Conservation (phyloP, 1,140 invertebrate genomes). For the Lutraria rhynchaena region DNA sequence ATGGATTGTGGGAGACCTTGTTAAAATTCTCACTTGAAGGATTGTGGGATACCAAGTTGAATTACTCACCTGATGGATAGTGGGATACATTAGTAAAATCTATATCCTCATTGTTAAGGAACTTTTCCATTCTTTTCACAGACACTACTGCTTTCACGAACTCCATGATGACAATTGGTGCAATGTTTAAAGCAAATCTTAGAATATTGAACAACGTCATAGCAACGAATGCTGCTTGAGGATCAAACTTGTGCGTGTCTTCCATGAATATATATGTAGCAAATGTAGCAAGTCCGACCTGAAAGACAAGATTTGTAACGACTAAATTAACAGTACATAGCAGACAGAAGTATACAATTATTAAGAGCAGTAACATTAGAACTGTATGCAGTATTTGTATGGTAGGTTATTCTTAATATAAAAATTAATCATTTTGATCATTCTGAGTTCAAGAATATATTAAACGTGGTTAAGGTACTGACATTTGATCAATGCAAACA, state of each 20-base stretch:
- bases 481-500: too few species aligned
- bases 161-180: conserved; percentile 37
- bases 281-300: conserved; percentile 86
- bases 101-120: conserved; percentile 42
- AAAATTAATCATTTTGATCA: too few species aligned
- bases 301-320: conserved; percentile 59
- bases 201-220: conserved; percentile 98
- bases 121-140: conserved; percentile 35
- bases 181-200: conserved; percentile 89
- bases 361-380: too few species aligned
- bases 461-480: too few species aligned
- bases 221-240: conserved; percentile 92
- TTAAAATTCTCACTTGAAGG: too few species aligned
- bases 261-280: conserved; percentile 81
- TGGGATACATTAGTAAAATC: conserved; percentile 41
- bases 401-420: too few species aligned
- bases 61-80: background rate
- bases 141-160: conserved; percentile 33
- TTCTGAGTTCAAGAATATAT: too few species aligned
- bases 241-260: conserved; percentile 78
- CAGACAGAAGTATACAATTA: too few species aligned
- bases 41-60: too few species aligned
- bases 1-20: too few species aligned
- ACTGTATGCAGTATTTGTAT: too few species aligned
- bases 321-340: too few species aligned